Evolutionary conservation across 2,113 vertebrate species (phyloP).

Genomic region (Macrotis lagotis): DNA sequence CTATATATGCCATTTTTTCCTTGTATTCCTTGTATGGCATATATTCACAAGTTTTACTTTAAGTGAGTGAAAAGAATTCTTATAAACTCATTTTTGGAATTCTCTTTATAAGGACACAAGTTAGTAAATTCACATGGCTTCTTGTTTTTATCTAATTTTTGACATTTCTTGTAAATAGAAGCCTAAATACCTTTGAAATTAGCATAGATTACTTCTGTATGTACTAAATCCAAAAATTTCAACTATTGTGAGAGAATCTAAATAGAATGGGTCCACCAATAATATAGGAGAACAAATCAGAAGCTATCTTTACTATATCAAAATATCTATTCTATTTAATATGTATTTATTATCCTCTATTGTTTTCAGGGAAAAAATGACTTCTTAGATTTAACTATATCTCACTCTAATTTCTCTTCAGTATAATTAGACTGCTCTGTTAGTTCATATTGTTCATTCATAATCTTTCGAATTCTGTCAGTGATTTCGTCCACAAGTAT

Average conservation of each 20-base stretch:
- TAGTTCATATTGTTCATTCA: not conserved
- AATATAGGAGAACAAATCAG: not conserved
- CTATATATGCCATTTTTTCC: too few relatives aligned
- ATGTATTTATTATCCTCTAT: not conserved
- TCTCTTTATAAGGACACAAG: not conserved
- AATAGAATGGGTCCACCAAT: not conserved
- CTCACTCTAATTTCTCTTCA: not conserved
- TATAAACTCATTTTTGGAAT: not conserved
- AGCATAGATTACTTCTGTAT: not conserved
- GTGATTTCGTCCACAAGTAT: not conserved
- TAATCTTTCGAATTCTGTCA: not conserved
- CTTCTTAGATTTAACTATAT: not conserved
- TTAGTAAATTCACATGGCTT: not conserved
- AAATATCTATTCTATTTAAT: not conserved
- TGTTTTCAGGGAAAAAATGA: not conserved
- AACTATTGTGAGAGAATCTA: not conserved
- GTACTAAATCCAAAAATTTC: not conserved
- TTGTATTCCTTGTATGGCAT: not conserved
- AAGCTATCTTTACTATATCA: not conserved
- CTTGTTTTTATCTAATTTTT: too few relatives aligned
- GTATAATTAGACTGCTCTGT: not conserved
- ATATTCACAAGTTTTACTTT: not conserved
- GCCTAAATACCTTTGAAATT: not conserved
- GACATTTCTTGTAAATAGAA: not conserved
- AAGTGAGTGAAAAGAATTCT: not conserved